Base-by-base conservation (phyloP, 2,113 vertebrate species). In the Lethenteron camtschaticum region DNA sequence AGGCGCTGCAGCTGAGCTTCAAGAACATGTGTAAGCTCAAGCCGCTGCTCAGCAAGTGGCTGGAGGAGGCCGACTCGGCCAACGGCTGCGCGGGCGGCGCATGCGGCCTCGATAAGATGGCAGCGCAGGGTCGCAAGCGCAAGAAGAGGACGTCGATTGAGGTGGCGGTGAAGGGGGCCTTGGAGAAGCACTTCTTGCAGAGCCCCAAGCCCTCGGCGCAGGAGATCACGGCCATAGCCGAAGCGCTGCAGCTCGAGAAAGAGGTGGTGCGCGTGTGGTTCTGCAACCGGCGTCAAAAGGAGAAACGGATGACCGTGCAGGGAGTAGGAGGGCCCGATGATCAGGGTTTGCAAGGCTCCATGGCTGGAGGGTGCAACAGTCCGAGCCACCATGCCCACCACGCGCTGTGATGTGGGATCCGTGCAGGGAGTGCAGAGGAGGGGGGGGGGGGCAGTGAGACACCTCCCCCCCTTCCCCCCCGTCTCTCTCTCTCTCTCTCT, bases 111-210 rank as follows among this genome's bases (percentile, higher is more conserved):
- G 88, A 92, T 81, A 92, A 92, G 81, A 92, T 92, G 75, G 87
- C 87, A 2, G 87, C 88, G 57, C 88, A 90, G 75, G 88, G 87
- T 69, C 78, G 88, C 71, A 92, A 92, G 80, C 79, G 88, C 72
- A 92, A 92, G 84, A 92, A 92, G 85, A 84, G 89, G 78, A 92
- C 89, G 10, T 88, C 87, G 75, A 90, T 92, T 76, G 88, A 92
- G 78, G 88, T 90, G 78, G 89, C 87, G 80, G 89, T 92, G 74
- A 89, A 90, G 77, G 89, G 88, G 56, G 90, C 84, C 14, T 73
- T 96, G 79, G 90, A 96, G 79, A 96, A 83, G 75, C 90, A 96
- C 84, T 96, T 96, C 76, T 83, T 96, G 11, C 95, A 96, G 74
- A 96, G 92, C 75, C 90, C 92, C 79, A 96, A 96, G 75, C 92